phyloP scores from a whole-genome alignment of 1,140 invertebrate species.

The Tetranychus urticae region DNA sequence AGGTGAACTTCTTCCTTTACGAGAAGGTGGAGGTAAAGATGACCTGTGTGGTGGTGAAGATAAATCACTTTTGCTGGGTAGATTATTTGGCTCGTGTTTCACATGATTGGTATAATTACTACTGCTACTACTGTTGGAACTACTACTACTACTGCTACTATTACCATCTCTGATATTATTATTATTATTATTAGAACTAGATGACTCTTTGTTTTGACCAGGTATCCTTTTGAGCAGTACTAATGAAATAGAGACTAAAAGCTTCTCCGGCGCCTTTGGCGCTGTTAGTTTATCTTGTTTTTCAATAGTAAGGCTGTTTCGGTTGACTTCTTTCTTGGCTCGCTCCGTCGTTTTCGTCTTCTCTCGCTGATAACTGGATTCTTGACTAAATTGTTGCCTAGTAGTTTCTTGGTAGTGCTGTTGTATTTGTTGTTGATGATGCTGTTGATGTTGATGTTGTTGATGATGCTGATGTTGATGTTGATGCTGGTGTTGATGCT shows the following conservation, averaged over 20 bases:
- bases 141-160: not conserved
- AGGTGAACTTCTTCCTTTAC: not conserved
- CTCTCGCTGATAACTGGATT: not conserved
- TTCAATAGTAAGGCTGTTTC: not conserved
- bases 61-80: not conserved
- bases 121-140: not conserved
- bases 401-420: not conserved
- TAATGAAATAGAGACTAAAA: conserved; percentile 2
- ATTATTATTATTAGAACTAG: not conserved
- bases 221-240: conserved; percentile 1
- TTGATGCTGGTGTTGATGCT: not conserved
- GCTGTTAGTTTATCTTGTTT: not conserved
- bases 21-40: not conserved
- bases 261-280: not conserved
- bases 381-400: not conserved
- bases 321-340: not conserved
- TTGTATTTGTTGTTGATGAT: not conserved
- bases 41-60: not conserved
- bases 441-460: too few relatives aligned
- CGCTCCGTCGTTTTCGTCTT: not conserved
- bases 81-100: not conserved
- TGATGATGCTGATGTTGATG: too few relatives aligned
- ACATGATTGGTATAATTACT: not conserved
- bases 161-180: not conserved
- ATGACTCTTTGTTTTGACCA: not conserved